phyloP scores from a whole-genome alignment of 2,113 vertebrate genomes.

The Varanus salvator region DNA sequence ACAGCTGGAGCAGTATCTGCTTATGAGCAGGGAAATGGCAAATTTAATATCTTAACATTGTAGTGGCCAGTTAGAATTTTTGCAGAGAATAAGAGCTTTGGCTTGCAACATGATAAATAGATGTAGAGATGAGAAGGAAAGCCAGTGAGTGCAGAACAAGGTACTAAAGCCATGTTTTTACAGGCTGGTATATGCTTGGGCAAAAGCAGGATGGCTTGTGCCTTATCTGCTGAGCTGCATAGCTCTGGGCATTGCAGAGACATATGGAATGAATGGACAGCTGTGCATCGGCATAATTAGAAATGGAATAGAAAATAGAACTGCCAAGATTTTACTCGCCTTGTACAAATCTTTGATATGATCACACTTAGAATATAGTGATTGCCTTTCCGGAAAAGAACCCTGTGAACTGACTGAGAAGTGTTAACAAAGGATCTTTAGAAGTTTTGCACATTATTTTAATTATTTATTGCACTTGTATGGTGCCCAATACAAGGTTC shows the following conservation, averaged over 20 bases:
- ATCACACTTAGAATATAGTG: no score
- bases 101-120: background rate
- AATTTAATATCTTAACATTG: background rate
- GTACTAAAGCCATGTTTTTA: background rate
- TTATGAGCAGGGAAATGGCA: background rate
- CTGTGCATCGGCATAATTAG: background rate
- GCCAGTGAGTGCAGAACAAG: background rate
- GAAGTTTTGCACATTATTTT: background rate
- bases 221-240: background rate
- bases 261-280: no score
- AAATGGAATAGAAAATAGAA: no score
- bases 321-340: no score
- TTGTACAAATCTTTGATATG: no score
- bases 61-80: background rate
- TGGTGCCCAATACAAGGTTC: no score
- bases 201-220: background rate
- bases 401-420: background rate
- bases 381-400: no score
- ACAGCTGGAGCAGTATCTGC: background rate
- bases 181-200: background rate
- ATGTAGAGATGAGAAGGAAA: background rate
- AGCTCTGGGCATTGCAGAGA: background rate
- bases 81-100: background rate
- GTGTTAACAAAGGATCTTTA: constrained; percentile 1
- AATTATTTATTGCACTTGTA: background rate